phyloP scores from a whole-genome alignment of 2,797 vertebrate genomes.

The Lophotriccus pileatus region DNA sequence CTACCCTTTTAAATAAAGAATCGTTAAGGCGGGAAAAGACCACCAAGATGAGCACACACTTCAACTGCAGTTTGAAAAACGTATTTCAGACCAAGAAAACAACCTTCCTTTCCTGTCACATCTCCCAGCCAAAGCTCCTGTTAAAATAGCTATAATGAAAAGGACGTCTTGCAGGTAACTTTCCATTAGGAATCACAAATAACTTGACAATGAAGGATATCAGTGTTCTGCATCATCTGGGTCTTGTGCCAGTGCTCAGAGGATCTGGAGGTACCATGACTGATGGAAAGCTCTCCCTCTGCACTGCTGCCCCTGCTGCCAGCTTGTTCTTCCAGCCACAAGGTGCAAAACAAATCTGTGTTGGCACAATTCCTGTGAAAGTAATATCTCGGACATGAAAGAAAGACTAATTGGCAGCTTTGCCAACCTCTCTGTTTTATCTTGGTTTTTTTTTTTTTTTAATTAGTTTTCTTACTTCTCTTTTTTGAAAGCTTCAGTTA shows the following conservation, averaged over 20 bases:
- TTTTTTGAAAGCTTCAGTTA: background rate
- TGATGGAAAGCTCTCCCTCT: background rate
- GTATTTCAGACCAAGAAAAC: background rate
- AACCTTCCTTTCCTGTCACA: background rate
- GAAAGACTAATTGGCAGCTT: background rate
- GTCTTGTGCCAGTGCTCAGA: background rate
- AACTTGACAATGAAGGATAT: background rate
- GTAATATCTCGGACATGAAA: background rate
- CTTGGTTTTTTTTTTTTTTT: background rate
- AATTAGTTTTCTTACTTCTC: background rate
- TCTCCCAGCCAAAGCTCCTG: background rate
- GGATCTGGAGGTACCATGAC: background rate
- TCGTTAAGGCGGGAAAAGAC: background rate
- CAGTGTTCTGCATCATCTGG: background rate
- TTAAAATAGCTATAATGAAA: background rate
- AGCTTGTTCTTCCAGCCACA: background rate
- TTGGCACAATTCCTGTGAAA: background rate
- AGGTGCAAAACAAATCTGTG: background rate
- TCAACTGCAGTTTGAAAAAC: background rate
- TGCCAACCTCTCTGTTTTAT: background rate
- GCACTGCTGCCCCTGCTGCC: background rate
- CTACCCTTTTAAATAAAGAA: background rate
- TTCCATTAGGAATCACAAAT: background rate
- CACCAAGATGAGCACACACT: background rate
- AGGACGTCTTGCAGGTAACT: background rate